Percentiles rank a stretch among this genome's conserved stretches.
Evolutionary conservation across 2,888 invertebrate species (phyloP).

Genomic region (Synergus umbraculus): DNA sequence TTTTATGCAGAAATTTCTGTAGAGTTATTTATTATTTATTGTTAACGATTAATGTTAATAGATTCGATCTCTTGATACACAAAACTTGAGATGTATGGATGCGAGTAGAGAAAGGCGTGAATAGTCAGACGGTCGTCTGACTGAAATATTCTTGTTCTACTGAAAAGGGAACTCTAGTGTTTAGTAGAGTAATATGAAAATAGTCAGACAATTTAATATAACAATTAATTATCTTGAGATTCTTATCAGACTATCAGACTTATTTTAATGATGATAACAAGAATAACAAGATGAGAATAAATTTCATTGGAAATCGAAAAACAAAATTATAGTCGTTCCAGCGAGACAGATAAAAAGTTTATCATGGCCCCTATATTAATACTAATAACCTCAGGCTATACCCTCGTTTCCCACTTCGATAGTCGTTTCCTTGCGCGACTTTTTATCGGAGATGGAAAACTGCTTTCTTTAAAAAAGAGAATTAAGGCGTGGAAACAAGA

Average conservation of each 20-base stretch:
- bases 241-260: too few relatives aligned
- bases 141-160: not conserved
- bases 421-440: not conserved
- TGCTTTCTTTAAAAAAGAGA: not conserved
- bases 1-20: not conserved
- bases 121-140: not conserved
- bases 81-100: too few relatives aligned
- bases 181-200: not conserved
- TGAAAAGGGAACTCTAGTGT: not conserved
- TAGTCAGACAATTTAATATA: too few relatives aligned
- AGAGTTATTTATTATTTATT: not conserved
- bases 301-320: not conserved
- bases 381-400: not conserved
- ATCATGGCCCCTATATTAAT: not conserved
- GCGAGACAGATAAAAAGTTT: not conserved
- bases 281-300: not conserved
- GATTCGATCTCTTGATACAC: too few relatives aligned
- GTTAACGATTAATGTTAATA: too few relatives aligned
- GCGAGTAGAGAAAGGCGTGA: too few relatives aligned
- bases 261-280: not conserved
- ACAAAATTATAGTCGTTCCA: not conserved
- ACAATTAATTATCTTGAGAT: too few relatives aligned
- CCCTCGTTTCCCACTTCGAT: conserved; percentile 7
- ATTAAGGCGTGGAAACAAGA: not conserved
- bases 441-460: not conserved